Evolutionary conservation across 2,113 vertebrate species (phyloP).

Genomic region (Miniopterus natalensis): DNA sequence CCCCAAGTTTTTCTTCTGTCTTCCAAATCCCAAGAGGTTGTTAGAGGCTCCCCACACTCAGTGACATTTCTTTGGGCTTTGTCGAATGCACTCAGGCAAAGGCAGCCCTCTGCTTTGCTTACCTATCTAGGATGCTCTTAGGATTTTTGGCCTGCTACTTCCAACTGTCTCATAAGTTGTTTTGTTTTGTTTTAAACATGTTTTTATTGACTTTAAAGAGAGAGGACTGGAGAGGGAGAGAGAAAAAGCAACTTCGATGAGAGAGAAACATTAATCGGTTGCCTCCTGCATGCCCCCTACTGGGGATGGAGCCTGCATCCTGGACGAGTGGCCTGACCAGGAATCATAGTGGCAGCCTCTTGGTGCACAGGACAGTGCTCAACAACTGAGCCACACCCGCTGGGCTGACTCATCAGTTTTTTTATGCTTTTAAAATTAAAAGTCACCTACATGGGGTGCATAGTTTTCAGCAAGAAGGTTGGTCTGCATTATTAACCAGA

Average conservation of each 20-base stretch:
- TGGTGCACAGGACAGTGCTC: no score
- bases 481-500: not conserved
- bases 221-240: no score
- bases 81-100: accelerated
- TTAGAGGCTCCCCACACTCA: not conserved
- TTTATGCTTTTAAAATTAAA: not conserved
- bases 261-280: no score
- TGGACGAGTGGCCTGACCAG: no score
- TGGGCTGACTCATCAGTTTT: not conserved
- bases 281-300: no score
- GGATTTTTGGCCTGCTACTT: not conserved
- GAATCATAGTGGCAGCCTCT: no score
- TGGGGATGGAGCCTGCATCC: no score
- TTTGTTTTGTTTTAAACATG: no score
- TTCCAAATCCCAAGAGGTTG: not conserved
- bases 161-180: not conserved
- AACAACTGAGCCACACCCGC: no score
- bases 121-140: not conserved
- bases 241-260: no score
- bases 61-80: not conserved
- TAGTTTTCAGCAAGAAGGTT: not conserved
- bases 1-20: not conserved
- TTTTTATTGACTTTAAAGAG: no score
- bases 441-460: not conserved
- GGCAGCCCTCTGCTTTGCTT: not conserved